phyloP scores from a whole-genome alignment of 92 coral and sea anemone species.

The Epizoanthus rinbou region DNA sequence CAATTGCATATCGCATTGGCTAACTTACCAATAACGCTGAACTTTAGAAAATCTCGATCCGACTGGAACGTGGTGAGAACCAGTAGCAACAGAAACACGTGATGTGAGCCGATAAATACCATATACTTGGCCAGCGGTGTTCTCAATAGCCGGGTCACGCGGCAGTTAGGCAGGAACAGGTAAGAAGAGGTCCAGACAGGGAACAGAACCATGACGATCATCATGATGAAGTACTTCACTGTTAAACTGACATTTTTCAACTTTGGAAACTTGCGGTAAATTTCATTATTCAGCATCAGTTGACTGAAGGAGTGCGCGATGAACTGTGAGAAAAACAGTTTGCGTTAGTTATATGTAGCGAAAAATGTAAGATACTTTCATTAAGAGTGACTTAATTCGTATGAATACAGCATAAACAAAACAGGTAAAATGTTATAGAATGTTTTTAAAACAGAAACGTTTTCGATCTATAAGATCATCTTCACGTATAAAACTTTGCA shows the following conservation, averaged over 20 bases:
- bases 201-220: constrained; percentile 24
- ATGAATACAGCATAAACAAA: no score
- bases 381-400: no score
- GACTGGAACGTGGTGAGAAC: constrained; percentile 39
- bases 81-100: constrained; percentile 45
- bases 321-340: constrained; percentile 33
- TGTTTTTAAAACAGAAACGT: no score
- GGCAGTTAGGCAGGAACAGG: constrained; percentile 33
- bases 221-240: constrained; percentile 35
- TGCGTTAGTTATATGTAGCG: neutral
- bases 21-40: constrained; percentile 37
- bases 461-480: no score
- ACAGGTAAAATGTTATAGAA: no score
- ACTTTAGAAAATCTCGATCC: constrained; percentile 37
- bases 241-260: constrained; percentile 37
- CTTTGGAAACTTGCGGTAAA: constrained; percentile 45
- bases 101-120: constrained; percentile 50
- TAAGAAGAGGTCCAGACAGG: constrained; percentile 48
- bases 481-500: no score
- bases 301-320: constrained; percentile 63
- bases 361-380: neutral
- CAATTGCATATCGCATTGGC: neutral
- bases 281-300: constrained; percentile 51
- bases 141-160: constrained; percentile 43
- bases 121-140: constrained; percentile 56